These are phyloP conservation scores for Synodontis membranacea DNA, from an alignment of 2,113 vertebrate genomes.

Conservation along the genomic window DNA sequence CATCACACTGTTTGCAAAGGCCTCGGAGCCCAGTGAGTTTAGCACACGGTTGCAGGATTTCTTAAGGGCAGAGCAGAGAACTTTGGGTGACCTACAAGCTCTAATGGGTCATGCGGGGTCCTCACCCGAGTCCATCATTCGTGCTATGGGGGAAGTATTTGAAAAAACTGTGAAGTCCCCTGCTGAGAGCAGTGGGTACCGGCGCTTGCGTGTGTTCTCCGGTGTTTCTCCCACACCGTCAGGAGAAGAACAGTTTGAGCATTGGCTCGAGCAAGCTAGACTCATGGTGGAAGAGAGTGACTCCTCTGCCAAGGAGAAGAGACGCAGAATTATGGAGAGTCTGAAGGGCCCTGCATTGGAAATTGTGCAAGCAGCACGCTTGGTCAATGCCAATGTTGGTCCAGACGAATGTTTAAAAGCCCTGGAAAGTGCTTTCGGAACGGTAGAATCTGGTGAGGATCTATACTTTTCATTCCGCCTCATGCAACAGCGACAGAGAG, in stretches of 20 bases:
- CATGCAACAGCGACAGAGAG: not conserved
- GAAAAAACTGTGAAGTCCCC: too few species aligned
- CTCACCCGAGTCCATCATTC: too few species aligned
- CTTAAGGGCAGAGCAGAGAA: too few species aligned
- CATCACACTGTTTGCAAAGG: too few species aligned
- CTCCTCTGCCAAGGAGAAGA: constrained; percentile 34
- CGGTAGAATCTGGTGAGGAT: constrained; percentile 41
- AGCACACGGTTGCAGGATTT: too few species aligned
- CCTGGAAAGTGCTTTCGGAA: constrained; percentile 12
- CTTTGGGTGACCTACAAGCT: too few species aligned
- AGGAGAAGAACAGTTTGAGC: constrained; percentile 5
- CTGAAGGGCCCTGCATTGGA: constrained; percentile 30
- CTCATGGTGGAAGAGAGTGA: constrained; percentile 47
- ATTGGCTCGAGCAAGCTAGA: constrained; percentile 38
- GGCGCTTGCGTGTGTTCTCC: too few species aligned
- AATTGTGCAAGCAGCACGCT: constrained; percentile 19
- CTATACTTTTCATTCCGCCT: constrained; percentile 34
- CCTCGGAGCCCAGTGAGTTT: too few species aligned
- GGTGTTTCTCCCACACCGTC: too few species aligned
- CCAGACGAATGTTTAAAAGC: constrained; percentile 31
- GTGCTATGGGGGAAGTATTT: too few species aligned
- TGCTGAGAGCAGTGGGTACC: too few species aligned
- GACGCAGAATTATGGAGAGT: constrained; percentile 34
- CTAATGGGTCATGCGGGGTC: too few species aligned
- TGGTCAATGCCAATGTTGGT: not conserved